Conservation (phyloP, 2,113 vertebrate genomes). For the Octodon degus region DNA sequence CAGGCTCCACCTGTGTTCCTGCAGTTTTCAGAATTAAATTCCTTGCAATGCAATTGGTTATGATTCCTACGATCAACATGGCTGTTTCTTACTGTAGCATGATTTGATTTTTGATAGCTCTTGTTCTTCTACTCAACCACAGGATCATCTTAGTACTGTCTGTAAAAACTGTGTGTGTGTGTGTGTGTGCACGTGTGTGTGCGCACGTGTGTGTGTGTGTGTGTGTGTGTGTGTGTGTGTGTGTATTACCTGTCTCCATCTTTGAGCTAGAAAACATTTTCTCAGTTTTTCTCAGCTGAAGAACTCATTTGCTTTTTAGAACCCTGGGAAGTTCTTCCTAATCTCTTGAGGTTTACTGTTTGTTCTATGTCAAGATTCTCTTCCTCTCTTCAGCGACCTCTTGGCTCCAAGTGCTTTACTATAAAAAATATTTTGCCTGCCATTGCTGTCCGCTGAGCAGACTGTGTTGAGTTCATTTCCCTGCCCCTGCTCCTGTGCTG, state of each 20-base stretch:
- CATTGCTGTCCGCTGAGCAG: not conserved
- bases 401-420: not conserved
- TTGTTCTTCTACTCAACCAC: not conserved
- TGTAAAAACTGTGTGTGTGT: not conserved
- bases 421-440: not conserved
- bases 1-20: not conserved
- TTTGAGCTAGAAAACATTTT: not conserved
- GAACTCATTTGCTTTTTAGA: not conserved
- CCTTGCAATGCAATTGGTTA: not conserved
- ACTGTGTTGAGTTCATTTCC: not conserved
- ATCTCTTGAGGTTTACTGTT: not conserved
- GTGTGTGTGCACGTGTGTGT: not conserved
- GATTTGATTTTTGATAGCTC: not conserved
- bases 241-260: not conserved
- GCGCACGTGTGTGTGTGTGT: not conserved
- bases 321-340: not conserved
- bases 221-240: not conserved
- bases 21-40: not conserved
- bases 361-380: not conserved
- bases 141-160: not conserved
- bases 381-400: not conserved
- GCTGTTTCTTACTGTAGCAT: not conserved
- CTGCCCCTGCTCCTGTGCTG: not conserved
- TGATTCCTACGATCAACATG: not conserved
- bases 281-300: not conserved